phyloP scores from a whole-genome alignment of 2,797 vertebrate genomes.

The Protosalanx chinensis region DNA sequence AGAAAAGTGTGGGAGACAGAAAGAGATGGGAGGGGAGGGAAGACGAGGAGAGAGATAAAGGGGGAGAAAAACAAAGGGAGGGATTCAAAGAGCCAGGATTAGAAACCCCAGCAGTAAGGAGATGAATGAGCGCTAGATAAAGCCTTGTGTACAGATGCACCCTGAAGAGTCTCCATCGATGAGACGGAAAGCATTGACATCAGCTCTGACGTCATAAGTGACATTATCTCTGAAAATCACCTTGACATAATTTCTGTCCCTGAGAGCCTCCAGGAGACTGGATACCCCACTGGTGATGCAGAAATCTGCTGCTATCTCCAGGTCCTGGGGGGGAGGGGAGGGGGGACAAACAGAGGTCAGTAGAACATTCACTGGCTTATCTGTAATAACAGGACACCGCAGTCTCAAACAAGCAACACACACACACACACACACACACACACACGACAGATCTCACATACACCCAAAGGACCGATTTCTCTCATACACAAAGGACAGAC shows the following conservation, averaged over 20 bases:
- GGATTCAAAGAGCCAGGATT: background rate
- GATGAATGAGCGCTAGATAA: no score
- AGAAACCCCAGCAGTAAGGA: no score
- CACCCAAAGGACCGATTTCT: background rate
- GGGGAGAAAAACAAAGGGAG: background rate
- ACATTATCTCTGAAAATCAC: conserved; percentile 54
- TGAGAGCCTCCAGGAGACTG: conserved; percentile 82
- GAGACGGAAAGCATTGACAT: background rate
- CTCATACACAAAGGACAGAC: background rate
- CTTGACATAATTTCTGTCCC: conserved; percentile 86
- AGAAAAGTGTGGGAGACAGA: background rate
- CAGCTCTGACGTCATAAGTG: background rate
- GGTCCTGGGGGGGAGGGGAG: conserved; percentile 74
- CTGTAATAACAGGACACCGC: conserved; percentile 3
- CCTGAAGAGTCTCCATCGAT: background rate
- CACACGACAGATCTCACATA: background rate
- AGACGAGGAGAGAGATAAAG: background rate
- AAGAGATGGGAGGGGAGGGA: background rate
- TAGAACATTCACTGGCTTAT: conserved; percentile 36
- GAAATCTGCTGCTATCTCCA: conserved; percentile 96
- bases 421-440: no score
- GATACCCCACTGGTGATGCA: conserved; percentile 79
- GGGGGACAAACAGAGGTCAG: conserved; percentile 29
- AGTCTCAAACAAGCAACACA: background rate
- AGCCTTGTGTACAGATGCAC: no score